Conservation (phyloP, 2,113 vertebrate genomes). For the Anarrhichthys ocellatus region DNA sequence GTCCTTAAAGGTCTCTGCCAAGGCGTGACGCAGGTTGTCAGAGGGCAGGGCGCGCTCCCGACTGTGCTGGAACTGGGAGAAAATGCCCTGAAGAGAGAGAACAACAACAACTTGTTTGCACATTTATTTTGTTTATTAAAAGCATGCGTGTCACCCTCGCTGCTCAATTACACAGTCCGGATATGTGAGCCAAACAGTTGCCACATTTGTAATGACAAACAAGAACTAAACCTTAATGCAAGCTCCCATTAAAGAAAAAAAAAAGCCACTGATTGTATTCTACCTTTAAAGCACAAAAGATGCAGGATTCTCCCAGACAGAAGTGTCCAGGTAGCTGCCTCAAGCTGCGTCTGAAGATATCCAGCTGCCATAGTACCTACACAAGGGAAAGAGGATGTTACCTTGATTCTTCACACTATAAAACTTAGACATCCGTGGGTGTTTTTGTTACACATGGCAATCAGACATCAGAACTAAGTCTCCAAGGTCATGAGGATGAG, state of each 20-base stretch:
- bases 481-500: conserved; percentile 45
- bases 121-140: conserved; percentile 24
- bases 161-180: conserved; percentile 2
- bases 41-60: conserved; percentile 95
- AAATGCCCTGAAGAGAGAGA: conserved; percentile 86
- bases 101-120: conserved; percentile 19
- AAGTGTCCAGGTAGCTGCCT: conserved; percentile 93
- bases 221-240: not conserved
- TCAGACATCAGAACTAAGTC: conserved; percentile 1
- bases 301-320: conserved; percentile 95
- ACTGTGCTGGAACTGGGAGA: conserved; percentile 96
- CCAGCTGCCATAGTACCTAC: conserved; percentile 97
- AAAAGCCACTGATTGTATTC: not conserved
- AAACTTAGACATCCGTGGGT: not conserved
- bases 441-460: conserved; percentile 2
- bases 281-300: conserved; percentile 99
- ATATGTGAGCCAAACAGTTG: conserved; percentile 11
- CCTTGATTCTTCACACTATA: not conserved
- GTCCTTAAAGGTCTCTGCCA: conserved; percentile 97
- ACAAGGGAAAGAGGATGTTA: not conserved
- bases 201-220: conserved; percentile 1
- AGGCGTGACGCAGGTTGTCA: conserved; percentile 93
- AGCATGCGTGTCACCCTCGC: conserved; percentile 9
- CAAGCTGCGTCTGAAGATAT: conserved; percentile 96
- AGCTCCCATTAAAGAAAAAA: not conserved